Evolutionary conservation across 2,888 invertebrate species (phyloP), one percentile per base, ranked within the genome.

Genomic region (Baccha elongata): DNA sequence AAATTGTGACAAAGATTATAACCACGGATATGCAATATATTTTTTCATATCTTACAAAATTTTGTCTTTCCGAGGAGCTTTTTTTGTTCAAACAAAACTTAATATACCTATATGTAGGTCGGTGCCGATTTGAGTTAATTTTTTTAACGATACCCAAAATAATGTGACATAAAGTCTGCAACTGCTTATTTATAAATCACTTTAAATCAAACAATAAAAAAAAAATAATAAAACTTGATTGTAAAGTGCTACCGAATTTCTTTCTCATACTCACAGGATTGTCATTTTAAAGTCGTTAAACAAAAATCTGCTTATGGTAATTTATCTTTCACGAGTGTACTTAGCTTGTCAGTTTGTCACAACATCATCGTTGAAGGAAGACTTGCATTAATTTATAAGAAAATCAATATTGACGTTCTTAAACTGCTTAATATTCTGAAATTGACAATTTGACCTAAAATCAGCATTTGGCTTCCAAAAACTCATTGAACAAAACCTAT

Each of bases 361-460:
- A 32, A 32, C 17, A 19, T 44, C 52, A 67, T 67, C 58, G 58
- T n/a, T n/a, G n/a, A n/a, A n/a, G n/a, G n/a, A 73, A 48, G 23
- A 19, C 15, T 23, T 29, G 10, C 35, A 52, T 53, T 58, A 29
- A 17, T 21, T 29, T 13, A n/a, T 15, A 46, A 15, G 6, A 15
- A 53, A 46, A 60, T 52, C 50, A 78, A 60, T 42, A 32, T 46
- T 65, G 46, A 37, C 72, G 26, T n/a, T 35, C 53, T 65, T 52
- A 26, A n/a, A 50, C 13, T 37, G 32, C 32, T 58, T 13, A 4
- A 44, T 50, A 32, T 58, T 40, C 44, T 15, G 8, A 17, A 80
- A 74, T 68, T 74, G 79, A 64, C 68, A 74, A 35, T 42, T 68
- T 74, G 55, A 69, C 79, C 79, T 23, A 62, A 53, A 79, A 68